Conservation (phyloP, 2,888 invertebrate species). For the Ectobius pallidus region DNA sequence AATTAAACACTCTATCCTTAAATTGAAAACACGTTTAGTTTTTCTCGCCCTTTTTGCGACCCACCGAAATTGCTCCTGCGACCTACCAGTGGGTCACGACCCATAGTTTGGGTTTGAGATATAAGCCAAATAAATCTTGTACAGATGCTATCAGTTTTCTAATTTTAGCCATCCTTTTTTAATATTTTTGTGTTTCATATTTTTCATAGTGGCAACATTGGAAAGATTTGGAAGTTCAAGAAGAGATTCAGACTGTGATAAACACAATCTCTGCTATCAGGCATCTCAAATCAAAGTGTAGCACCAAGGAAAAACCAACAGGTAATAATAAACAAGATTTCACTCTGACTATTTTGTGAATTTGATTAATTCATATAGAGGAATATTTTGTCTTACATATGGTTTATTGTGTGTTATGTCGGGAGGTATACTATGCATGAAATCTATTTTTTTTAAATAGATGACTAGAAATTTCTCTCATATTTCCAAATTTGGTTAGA, state of each 20-base stretch:
- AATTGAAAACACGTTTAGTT: too few relatives aligned
- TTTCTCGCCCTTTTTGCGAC: too few relatives aligned
- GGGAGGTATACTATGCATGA: neutral
- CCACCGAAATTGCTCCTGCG: too few relatives aligned
- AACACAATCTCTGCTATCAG: slow-evolving; percentile 58
- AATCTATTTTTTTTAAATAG: neutral
- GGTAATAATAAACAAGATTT: neutral
- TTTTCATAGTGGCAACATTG: slow-evolving; percentile 52
- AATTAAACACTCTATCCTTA: too few relatives aligned
- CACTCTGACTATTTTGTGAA: neutral
- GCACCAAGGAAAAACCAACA: neutral
- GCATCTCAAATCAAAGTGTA: slow-evolving; percentile 52
- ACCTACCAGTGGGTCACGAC: too few relatives aligned
- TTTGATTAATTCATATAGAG: neutral
- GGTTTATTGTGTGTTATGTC: neutral
- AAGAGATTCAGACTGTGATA: slow-evolving; percentile 57
- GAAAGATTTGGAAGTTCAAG: slow-evolving; percentile 56
- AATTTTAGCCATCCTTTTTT: neutral
- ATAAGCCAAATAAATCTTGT: too few relatives aligned
- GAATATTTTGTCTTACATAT: neutral
- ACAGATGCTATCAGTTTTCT: neutral
- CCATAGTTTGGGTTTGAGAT: too few relatives aligned
- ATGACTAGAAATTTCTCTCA: neutral
- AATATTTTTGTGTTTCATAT: slow-evolving; percentile 47
- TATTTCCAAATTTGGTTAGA: neutral